Base-by-base conservation (phyloP, 2,113 vertebrate genomes). In the Hippoglossus stenolepis region DNA sequence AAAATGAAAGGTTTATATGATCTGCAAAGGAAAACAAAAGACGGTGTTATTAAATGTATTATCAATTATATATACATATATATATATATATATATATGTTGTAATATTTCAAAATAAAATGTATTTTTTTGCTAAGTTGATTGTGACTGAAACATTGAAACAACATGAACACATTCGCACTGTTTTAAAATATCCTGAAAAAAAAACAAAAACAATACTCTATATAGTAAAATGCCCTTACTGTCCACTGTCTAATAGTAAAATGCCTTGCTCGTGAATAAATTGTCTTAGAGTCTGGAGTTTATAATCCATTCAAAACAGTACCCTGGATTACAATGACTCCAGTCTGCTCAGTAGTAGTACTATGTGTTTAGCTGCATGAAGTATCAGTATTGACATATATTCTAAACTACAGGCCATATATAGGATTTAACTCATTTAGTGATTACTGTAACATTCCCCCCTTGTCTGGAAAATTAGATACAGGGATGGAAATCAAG, bases 261-360 rank as follows among this genome's bases (percentile, higher is more conserved):
- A 51, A 9, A 51, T 3, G 21, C 2, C 24, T 21, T 20, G 40
- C 2, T 38, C 57, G 40, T 54, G 13, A 53, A 67, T 56, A 70
- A 78, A 78, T 62, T 62, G 65, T 21, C 31, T 83, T 59, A 69
- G 20, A 59, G 62, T 5, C 21, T 20, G 3, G 12, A 47, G 23
- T 43, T 47, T 43, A 9, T 60, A 81, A 84, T 84, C 77, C 59
- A 75, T 79, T 82, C 35, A 86, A 75, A 31, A 7, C 28, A 17
- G 21, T 45, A 51, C 68, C 26, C 17, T 75, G 58, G 63, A 83
- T 79, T 85, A 70, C 59, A 58, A 14, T 54, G 60, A 62, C 49
- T 28, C 17, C 18, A 57, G 61, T 73, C 24, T 28, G 18, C 10
- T 15, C 45, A 28, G 57, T 28, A 59, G 61, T 70, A 49, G 28